These are phyloP conservation scores for Drosophila pectinifera DNA, from an alignment of 1,140 invertebrate species.

Conservation along the genomic window DNA sequence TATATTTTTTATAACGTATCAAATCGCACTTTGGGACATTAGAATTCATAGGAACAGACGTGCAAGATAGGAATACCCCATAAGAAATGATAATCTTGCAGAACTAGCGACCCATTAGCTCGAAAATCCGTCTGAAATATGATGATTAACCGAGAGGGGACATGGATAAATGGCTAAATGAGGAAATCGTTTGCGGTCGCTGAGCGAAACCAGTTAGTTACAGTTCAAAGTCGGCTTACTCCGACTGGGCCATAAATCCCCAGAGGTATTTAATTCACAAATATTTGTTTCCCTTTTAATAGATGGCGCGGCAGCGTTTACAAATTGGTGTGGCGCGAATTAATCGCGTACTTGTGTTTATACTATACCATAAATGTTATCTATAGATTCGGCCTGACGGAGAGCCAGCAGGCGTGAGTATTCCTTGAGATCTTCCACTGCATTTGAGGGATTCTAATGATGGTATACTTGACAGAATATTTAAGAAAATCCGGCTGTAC, in stretches of 20 bases:
- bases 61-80: constrained; percentile 33
- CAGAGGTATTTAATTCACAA: constrained; percentile 10
- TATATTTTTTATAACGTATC: constrained; percentile 39
- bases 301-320: constrained; percentile 99
- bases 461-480: constrained; percentile 86
- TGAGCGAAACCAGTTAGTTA: constrained; percentile 40
- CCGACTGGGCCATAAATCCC: constrained; percentile 22
- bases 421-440: background rate
- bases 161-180: constrained; percentile 17
- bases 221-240: constrained; percentile 30
- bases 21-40: constrained; percentile 30
- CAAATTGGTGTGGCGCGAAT: constrained; percentile 97
- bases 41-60: constrained; percentile 59
- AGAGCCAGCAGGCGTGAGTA: constrained; percentile 92
- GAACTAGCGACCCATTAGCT: constrained; percentile 51
- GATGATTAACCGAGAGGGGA: constrained; percentile 37
- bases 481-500: constrained; percentile 92
- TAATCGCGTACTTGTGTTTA: constrained; percentile 93
- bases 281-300: constrained; percentile 18
- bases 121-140: constrained; percentile 37
- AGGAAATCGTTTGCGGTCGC: constrained; percentile 24
- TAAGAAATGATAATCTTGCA: constrained; percentile 37
- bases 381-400: constrained; percentile 94
- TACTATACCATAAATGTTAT: constrained; percentile 95
- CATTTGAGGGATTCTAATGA: background rate